A percentile compares a stretch with the other conserved stretches of the same genome.
These are phyloP conservation scores for Heteropelma amictum DNA, from an alignment of 2,888 invertebrate species.

Conservation along the genomic window DNA sequence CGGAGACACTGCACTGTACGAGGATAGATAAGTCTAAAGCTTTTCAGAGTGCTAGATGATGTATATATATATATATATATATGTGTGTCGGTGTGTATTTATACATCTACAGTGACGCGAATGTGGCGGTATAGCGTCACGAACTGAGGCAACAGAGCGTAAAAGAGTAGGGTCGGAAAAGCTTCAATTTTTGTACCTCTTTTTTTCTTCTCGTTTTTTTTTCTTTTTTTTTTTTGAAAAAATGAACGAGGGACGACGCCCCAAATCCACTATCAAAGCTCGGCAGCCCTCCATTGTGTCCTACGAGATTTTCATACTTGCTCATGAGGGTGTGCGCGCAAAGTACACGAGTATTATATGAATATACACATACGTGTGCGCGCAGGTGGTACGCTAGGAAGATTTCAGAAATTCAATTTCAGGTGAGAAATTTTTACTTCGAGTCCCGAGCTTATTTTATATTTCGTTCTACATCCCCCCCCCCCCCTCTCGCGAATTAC, in stretches of 20 bases:
- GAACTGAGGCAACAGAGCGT: constrained; percentile 23
- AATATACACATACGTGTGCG: constrained; percentile 13
- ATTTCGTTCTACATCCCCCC: too few species aligned
- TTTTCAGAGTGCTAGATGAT: constrained; percentile 4
- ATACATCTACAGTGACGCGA: too few species aligned
- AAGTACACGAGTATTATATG: background rate
- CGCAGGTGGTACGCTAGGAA: background rate
- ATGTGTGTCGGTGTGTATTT: background rate
- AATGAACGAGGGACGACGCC: constrained; percentile 35
- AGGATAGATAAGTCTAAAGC: constrained; percentile 31
- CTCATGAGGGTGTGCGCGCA: background rate
- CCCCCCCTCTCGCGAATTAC: too few species aligned
- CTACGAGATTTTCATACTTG: constrained; percentile 19
- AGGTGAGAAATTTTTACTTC: too few species aligned
- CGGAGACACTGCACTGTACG: constrained; percentile 15
- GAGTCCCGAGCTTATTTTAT: too few species aligned
- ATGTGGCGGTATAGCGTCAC: too few species aligned
- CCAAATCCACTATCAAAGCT: constrained; percentile 47
- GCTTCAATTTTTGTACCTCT: constrained; percentile 50
- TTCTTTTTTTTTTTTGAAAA: constrained; percentile 13
- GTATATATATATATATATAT: background rate
- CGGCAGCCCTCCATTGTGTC: constrained; percentile 47
- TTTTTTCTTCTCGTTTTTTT: background rate
- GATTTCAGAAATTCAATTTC: too few species aligned
- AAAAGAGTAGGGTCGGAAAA: constrained; percentile 43